Base-by-base conservation (phyloP, 30 jellyfish, hydroid and myxozoan genomes). In the Hydractinia echinata region DNA sequence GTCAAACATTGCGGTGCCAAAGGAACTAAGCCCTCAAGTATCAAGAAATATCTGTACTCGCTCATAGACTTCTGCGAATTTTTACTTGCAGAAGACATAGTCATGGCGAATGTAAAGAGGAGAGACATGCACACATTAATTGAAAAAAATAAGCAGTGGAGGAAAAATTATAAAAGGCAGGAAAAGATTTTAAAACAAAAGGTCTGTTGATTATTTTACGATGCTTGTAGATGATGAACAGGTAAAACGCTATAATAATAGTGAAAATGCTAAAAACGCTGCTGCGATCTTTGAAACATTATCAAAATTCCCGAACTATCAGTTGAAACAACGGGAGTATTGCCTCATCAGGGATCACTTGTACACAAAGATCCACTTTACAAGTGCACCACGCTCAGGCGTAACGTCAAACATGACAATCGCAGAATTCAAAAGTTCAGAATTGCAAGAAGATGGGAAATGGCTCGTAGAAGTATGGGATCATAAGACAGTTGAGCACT, bases 361-460 rank as follows among this genome's bases (percentile, higher is more conserved):
- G 66, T 20, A 20, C 53, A 50, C 61, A 9, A 50, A n/a, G 8
- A 7, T 71, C n/a, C 60, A 50, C 2, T 50, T 71, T 50, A 14
- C 81, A 8, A 71, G 15, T 71, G 81, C 81, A 15, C 81, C 39
- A 20, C 19, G 50, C 39, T 20, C 60, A 8, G 81, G 81, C 10
- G 81, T 71, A n/a, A 20, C 81, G 66, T 20, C 61, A 20, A 30
- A 71, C 55, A 71, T 71, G 81, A 71, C 39, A 50, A 71, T 71
- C 30, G 53, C 39, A 19, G 81, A 71, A 50, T 71, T 9, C 51
- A 48, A 71, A 20, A 30, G 81, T 11, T 30, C 55, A 30, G 18
- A 71, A 1, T 8, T 71, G 39, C 7, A 55, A 71, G 69, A 58
- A 58, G 81, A 71, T 50, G 66, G 81, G 44, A 20, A 19, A 19